Percentiles rank a stretch among this genome's conserved stretches.
phyloP scores from a whole-genome alignment of 2,888 invertebrate genomes.

The Xestia c-nigrum region DNA sequence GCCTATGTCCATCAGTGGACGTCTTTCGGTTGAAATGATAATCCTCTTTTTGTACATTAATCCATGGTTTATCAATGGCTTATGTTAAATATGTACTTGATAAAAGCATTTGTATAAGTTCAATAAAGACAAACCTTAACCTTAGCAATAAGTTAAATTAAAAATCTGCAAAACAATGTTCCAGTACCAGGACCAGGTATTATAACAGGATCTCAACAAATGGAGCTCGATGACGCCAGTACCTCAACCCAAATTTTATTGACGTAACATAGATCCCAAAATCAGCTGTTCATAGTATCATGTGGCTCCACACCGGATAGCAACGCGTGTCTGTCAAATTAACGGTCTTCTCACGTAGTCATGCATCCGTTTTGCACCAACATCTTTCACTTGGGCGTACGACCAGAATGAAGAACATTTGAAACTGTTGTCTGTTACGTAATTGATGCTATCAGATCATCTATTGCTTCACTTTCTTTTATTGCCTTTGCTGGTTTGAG shows the following conservation, averaged over 20 bases:
- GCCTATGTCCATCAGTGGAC: too few species aligned
- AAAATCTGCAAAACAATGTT: not conserved
- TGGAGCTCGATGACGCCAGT: slow-evolving; percentile 18
- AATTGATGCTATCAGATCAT: slow-evolving; percentile 78
- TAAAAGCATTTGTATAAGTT: not conserved
- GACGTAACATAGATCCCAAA: slow-evolving; percentile 55
- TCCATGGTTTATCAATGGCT: not conserved
- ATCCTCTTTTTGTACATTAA: too few species aligned
- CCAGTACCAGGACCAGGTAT: too few species aligned
- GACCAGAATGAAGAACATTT: slow-evolving; percentile 82
- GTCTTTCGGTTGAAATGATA: too few species aligned
- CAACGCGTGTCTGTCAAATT: slow-evolving; percentile 56
- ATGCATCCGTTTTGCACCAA: slow-evolving; percentile 85
- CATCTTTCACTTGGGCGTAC: slow-evolving; percentile 86
- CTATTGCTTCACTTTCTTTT: slow-evolving; percentile 85
- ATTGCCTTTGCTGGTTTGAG: slow-evolving; percentile 48
- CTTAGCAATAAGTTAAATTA: not conserved
- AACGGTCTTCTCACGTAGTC: slow-evolving; percentile 70
- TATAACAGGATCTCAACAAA: slow-evolving; percentile 8
- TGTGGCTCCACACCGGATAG: slow-evolving; percentile 50
- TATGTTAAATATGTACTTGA: not conserved
- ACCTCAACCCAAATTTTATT: slow-evolving; percentile 33
- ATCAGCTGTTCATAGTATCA: slow-evolving; percentile 60
- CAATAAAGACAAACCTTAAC: too few species aligned
- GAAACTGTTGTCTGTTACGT: slow-evolving; percentile 85